These are phyloP conservation scores for Morpho helenor DNA, from an alignment of 2,888 invertebrate species.

Conservation along the genomic window DNA sequence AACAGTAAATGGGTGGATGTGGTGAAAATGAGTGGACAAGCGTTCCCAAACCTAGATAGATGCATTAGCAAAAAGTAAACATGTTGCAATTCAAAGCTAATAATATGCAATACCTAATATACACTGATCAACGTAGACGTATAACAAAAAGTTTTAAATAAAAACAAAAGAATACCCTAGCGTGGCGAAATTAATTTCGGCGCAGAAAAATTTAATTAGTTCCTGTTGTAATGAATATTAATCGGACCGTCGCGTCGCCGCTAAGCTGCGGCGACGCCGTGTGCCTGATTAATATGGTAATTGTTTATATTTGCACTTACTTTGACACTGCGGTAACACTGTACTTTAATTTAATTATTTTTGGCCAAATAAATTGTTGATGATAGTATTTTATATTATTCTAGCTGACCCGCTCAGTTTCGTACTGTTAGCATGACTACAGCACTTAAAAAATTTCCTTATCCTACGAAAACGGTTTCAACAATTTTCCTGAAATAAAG, in stretches of 20 bases:
- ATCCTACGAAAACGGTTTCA: too few species aligned
- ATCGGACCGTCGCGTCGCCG: conserved; percentile 13
- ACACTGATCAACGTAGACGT: neutral
- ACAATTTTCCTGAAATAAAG: too few species aligned
- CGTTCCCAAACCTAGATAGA: too few species aligned
- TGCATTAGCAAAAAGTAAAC: too few species aligned
- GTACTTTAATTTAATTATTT: conserved; percentile 1
- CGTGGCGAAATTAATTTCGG: conserved; percentile 12
- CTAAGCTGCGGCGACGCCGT: neutral
- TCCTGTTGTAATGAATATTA: conserved; percentile 28
- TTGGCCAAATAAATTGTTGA: neutral
- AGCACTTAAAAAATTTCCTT: too few species aligned
- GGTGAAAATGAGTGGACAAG: too few species aligned
- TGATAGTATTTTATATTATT: too few species aligned
- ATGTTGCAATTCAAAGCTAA: too few species aligned
- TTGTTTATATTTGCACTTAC: conserved; percentile 7
- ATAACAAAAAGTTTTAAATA: neutral
- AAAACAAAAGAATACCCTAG: conserved; percentile 11
- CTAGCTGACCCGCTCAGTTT: too few species aligned
- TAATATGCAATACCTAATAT: too few species aligned
- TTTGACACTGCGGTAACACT: neutral
- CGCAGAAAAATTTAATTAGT: conserved; percentile 25
- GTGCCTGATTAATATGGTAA: conserved; percentile 13
- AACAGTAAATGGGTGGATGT: too few species aligned
- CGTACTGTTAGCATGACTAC: too few species aligned